Evolutionary conservation across 1,140 invertebrate species (phyloP).

Genomic region (Zaprionus africanus): DNA sequence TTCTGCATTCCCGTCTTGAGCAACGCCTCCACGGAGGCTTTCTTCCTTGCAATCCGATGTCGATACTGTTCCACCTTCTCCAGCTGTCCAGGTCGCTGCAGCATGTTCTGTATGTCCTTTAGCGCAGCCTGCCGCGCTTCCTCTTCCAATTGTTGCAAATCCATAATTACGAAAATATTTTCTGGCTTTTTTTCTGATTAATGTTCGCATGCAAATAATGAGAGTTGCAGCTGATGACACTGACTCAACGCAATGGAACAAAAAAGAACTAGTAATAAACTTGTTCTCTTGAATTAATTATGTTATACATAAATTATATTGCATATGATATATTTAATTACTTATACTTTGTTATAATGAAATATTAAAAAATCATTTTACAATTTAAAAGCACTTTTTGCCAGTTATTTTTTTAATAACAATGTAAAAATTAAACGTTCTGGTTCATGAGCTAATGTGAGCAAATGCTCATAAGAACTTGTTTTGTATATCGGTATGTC

Average conservation of each 20-base stretch:
- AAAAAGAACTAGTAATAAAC: neutral
- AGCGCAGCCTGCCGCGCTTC: slow-evolving; percentile 93
- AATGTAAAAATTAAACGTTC: too few species aligned
- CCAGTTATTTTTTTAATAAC: too few species aligned
- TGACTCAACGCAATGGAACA: neutral
- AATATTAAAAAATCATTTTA: too few species aligned
- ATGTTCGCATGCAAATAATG: slow-evolving; percentile 19
- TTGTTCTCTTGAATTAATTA: neutral
- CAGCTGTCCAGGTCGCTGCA: slow-evolving; percentile 97
- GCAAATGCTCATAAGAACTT: neutral
- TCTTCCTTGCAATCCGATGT: slow-evolving; percentile 89
- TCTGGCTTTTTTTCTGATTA: slow-evolving; percentile 14
- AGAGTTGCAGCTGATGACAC: neutral
- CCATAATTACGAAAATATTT: slow-evolving; percentile 85
- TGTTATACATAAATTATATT: too few species aligned
- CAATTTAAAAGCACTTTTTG: too few species aligned
- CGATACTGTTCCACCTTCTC: slow-evolving; percentile 91
- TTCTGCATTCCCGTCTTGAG: slow-evolving; percentile 99
- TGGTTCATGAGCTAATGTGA: neutral
- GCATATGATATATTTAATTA: too few species aligned
- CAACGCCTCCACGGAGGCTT: slow-evolving; percentile 98
- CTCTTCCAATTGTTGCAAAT: slow-evolving; percentile 92
- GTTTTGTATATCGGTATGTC: neutral
- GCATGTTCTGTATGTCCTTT: slow-evolving; percentile 96
- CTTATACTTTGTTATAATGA: too few species aligned